Base-by-base conservation (phyloP, 1,140 invertebrate genomes). In the Solen grandis region DNA sequence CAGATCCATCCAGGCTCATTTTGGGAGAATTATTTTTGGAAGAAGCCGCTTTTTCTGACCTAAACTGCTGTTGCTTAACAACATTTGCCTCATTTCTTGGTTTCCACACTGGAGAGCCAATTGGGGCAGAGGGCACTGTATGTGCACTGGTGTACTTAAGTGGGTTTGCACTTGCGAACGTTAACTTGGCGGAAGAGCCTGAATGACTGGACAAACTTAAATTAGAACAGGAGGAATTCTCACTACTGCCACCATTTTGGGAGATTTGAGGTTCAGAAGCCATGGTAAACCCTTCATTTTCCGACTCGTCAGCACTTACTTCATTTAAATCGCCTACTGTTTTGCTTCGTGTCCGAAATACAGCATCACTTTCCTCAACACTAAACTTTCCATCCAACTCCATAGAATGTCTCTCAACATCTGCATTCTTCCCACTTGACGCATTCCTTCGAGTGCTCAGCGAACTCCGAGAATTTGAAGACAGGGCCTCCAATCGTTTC, bases 81-180 rank as follows among this genome's bases (percentile, higher is more conserved):
- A 73, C 19, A 79, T 82, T 84, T 31, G 84, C 77, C 46, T 87
- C 88, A 73, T 87, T 83, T 63, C 96, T 94, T 93, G 96, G 96
- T 95, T 97, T 97, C 96, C 96, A 97, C 92, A 97, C 95, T 91
- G 96, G 96, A 91, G 96, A 97, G 92, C 96, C 96, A 95, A 83
- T 78, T 5, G 83, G 73, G 16, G 85, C 82, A 65, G 79, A 57
- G 25, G 70, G 14, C 46, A 82, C 96, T 96, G 86, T 78, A 14
- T 86, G 60, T n/a, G 81, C 81, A 96, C 95, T 81, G 66, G 84
- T 90, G 95, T 95, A 96, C 88, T 95, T 96, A 85, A 96, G 95
- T 55, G 97, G 97, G 87, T 97, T 96, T 92, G 97, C 96, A 82
- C 97, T 98, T 75, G 97, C 96, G 92, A 98, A 97, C 89, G 98